Evolutionary conservation across 2,888 invertebrate genomes (phyloP).

Genomic region (Leptinotarsa haldemani): DNA sequence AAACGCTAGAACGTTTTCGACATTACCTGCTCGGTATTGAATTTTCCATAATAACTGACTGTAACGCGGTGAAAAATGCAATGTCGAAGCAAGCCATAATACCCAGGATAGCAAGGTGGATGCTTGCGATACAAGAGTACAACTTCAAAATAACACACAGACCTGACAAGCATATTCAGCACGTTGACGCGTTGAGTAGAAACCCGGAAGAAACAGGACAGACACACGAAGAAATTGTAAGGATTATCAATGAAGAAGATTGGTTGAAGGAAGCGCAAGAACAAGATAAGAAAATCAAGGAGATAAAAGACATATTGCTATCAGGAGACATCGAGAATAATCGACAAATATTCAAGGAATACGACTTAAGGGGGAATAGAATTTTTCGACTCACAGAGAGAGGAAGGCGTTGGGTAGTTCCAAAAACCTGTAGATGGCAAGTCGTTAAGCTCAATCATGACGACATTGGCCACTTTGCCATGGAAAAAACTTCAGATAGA

Average conservation of each 20-base stretch:
- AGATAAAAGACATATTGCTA: constrained; percentile 24
- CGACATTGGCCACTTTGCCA: constrained; percentile 53
- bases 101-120: constrained; percentile 9
- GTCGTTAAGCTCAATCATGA: constrained; percentile 51
- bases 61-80: constrained; percentile 28
- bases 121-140: constrained; percentile 13
- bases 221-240: constrained; percentile 17
- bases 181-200: constrained; percentile 5
- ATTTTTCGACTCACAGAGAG: constrained; percentile 19
- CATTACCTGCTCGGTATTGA: constrained; percentile 28
- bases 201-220: constrained; percentile 16
- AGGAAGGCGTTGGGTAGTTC: constrained; percentile 30
- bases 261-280: constrained; percentile 27
- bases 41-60: constrained; percentile 36
- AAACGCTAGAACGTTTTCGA: constrained; percentile 34
- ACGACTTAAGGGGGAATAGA: constrained; percentile 27
- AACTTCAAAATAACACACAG: constrained; percentile 17
- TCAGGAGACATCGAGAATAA: constrained; percentile 25
- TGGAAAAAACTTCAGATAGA: constrained; percentile 48
- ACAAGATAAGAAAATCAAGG: constrained; percentile 20
- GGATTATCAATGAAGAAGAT: constrained; percentile 25
- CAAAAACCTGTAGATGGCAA: constrained; percentile 35
- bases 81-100: constrained; percentile 17
- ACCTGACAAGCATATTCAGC: constrained; percentile 19
- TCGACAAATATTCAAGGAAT: constrained; percentile 29